Evolutionary conservation across 2,797 vertebrate species (phyloP), one percentile per base, ranked within the genome.

Genomic region (Sebastolobus altivelis): DNA sequence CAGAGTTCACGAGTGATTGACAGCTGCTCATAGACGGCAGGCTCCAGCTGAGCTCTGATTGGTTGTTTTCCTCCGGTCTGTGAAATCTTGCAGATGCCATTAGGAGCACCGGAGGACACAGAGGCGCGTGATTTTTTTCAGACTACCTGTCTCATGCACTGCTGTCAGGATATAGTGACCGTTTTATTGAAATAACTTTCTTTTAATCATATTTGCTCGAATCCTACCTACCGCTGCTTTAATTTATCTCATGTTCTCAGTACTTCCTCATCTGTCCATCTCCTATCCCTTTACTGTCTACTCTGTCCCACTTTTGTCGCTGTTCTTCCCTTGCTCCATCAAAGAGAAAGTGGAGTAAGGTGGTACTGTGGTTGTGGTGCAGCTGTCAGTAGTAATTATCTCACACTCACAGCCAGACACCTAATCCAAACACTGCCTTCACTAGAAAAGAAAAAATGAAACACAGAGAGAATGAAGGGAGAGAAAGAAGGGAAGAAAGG

Each of bases 311-410:
- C 25, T 5, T 72, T 8, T 72, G 33, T 95, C 83, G 83, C 72
- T 63, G 72, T 85, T 77, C 83, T 80, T 80, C 52, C 67, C 65
- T 88, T 65, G 77, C 77, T 95, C 94, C 92, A 95, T 96, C 94
- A 96, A 95, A 96, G 95, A 94, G 94, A 92, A 95, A 95, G 95
- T 91, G 91, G 94, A 94, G 95, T 80, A 92, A 95, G 90, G 92
- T 94, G 89, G 91, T 88, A 89, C 86, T 89, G 85, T 88, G 96
- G 95, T 88, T 93, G 94, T 95, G 95, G 84, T 97, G 97, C 97
- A 98, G 97, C 97, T 98, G 97, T 98, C 97, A 97, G 96, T 95
- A 96, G 96, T 96, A 97, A 99, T 99, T 98, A 99, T 98, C 97
- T 98, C 97, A 97, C 96, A 96, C 95, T 97, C 97, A 91, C 92